These are phyloP conservation scores for Progne subis DNA, from an alignment of 2,113 vertebrate species.

Conservation along the genomic window DNA sequence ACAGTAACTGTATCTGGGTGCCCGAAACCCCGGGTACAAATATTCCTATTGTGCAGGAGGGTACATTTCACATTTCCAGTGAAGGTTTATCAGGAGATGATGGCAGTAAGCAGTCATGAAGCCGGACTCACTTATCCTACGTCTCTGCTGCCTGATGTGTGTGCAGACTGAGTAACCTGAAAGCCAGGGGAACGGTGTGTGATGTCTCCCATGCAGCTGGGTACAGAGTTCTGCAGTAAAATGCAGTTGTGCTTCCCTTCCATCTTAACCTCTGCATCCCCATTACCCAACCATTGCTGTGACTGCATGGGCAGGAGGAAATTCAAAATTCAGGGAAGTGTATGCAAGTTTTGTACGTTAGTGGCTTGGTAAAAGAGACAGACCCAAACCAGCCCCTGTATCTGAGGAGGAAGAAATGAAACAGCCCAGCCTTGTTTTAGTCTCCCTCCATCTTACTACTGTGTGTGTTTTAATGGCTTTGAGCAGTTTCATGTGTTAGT, in stretches of 20 bases:
- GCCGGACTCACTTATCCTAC: neutral
- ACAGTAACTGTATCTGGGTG: neutral
- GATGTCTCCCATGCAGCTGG: neutral
- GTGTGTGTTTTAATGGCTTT: neutral
- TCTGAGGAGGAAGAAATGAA: neutral
- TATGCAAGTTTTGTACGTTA: neutral
- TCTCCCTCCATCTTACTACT: neutral
- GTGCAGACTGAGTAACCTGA: neutral
- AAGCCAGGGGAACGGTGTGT: neutral
- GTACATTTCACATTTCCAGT: neutral
- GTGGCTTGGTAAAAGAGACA: neutral
- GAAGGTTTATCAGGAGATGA: neutral
- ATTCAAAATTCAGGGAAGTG: neutral
- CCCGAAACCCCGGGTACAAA: neutral
- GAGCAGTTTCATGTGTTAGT: neutral
- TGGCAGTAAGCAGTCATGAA: neutral
- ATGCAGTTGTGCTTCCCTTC: neutral
- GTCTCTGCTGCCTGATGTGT: neutral
- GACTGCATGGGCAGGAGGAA: neutral
- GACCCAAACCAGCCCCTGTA: neutral
- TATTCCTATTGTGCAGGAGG: fast-evolving
- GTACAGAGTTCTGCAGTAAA: neutral
- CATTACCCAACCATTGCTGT: fast-evolving
- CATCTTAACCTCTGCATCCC: neutral
- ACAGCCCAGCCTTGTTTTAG: neutral